phyloP scores from a whole-genome alignment of 2,888 invertebrate genomes.

The Cataglyphis rosenhaueri region DNA sequence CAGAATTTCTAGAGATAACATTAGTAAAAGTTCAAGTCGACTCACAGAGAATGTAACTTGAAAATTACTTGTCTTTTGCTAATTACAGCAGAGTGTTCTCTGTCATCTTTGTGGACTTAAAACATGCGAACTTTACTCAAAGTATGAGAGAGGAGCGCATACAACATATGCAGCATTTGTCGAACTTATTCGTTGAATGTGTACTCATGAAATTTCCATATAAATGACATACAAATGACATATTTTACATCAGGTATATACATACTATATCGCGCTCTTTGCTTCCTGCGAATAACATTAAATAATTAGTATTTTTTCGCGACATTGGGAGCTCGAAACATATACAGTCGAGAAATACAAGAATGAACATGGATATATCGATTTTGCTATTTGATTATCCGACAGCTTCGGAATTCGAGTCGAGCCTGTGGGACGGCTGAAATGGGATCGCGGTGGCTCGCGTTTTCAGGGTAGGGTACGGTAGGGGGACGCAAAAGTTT shows the following conservation, averaged over 20 bases:
- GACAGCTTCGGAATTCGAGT: conserved; percentile 66
- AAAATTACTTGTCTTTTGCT: conserved; percentile 45
- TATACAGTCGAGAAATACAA: conserved; percentile 12
- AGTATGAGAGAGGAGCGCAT: conserved; percentile 18
- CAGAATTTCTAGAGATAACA: conserved; percentile 36
- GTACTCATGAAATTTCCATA: conserved; percentile 35
- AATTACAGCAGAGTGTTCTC: conserved; percentile 47
- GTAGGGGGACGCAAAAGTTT: conserved; percentile 68
- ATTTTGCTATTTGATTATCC: conserved; percentile 71
- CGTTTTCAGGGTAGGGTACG: conserved; percentile 67
- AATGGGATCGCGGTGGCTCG: conserved; percentile 75
- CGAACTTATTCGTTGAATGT: conserved; percentile 28
- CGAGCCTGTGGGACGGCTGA: conserved; percentile 72
- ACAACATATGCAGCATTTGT: conserved; percentile 36
- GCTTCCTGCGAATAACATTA: not conserved
- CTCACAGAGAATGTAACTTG: conserved; percentile 25
- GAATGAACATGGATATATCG: conserved; percentile 56
- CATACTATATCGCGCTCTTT: not conserved
- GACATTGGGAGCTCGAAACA: not conserved
- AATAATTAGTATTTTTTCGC: conserved; percentile 25
- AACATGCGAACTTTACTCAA: conserved; percentile 45
- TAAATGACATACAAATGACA: not conserved
- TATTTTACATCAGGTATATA: not conserved
- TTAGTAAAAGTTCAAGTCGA: conserved; percentile 29
- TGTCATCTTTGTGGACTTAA: conserved; percentile 44